Evolutionary conservation across 1,140 invertebrate species (phyloP), one percentile per base, ranked within the genome.

Genomic region (Brachionus manjavacas): DNA sequence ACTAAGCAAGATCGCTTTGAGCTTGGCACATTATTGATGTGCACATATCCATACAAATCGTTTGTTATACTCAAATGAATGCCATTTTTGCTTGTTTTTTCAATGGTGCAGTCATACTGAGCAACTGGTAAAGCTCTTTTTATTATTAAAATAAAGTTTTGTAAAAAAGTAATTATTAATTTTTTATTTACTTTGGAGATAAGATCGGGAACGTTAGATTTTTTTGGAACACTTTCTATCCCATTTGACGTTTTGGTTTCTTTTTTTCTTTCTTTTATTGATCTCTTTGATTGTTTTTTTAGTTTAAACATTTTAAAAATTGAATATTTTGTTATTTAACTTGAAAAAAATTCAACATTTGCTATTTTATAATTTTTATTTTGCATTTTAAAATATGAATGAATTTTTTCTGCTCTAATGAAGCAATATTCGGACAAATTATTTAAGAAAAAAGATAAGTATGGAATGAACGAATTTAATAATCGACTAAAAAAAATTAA

Each of bases 41-140:
- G 78, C 14, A 81, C 60, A 66, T 60, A 81, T 7, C 78, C 78
- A 12, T 60, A 64, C 16, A 81, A 23, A 20, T 81, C 31, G 14
- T 66, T 66, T 16, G 78, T 9, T 6, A 81, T 66, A 25, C 31
- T 81, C 49, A 81, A 60, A 2, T 81, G 78, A 39, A 81, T 16
- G 16, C 78, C 78, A 41, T 81, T 81, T 60, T 66, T 66, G 35
- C 52, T 46, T n/a, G 55, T 64, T 41, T 81, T 81, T 81, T 81
- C 78, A 35, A 81, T 41, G 16, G 60, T 66, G 23, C 78, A 81
- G 49, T 81, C 60, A 14, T 60, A 64, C 39, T 64, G 52, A 39
- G 49, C 78, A 12, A 46, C 78, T 66, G 78, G 78, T 20, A 81
- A 31, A n/a, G n/a, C n/a, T n/a, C n/a, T n/a, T n/a, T n/a, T n/a